phyloP scores from a whole-genome alignment of 2,888 invertebrate genomes.

The Metallyticus violacea region DNA sequence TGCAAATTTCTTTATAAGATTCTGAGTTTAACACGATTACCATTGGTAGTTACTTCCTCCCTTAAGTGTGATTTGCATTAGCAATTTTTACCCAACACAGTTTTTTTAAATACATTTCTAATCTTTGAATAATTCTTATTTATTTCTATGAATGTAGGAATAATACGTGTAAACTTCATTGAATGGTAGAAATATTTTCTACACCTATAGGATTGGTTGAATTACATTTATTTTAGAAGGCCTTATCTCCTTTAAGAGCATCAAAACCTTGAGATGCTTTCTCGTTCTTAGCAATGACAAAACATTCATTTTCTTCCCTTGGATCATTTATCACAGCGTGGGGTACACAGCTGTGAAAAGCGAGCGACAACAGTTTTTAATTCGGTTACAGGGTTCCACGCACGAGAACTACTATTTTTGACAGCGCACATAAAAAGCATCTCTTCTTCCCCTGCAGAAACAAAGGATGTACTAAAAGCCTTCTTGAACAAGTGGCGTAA shows the following conservation, averaged over 20 bases:
- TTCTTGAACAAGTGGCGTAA: background rate
- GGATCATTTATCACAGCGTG: slow-evolving; percentile 8
- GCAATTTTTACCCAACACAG: too few relatives aligned
- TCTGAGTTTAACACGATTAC: too few relatives aligned
- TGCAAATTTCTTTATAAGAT: too few relatives aligned
- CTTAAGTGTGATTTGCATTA: too few relatives aligned
- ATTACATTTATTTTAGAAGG: background rate
- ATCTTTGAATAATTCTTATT: too few relatives aligned
- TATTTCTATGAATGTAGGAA: too few relatives aligned
- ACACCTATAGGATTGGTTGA: too few relatives aligned
- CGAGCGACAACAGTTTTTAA: slow-evolving; percentile 28
- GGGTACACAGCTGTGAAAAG: slow-evolving; percentile 26
- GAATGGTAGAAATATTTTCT: too few relatives aligned
- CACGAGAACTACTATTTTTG: background rate
- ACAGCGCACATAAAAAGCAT: background rate
- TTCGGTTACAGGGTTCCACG: slow-evolving; percentile 21
- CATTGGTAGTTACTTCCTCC: too few relatives aligned
- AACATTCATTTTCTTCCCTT: background rate
- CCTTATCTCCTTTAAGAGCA: background rate
- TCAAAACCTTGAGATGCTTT: background rate
- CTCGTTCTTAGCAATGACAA: background rate
- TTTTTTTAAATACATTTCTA: too few relatives aligned
- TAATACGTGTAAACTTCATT: too few relatives aligned
- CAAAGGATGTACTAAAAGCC: background rate
- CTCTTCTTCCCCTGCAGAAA: background rate